Percentiles rank a stretch among this genome's conserved stretches.
Conservation (phyloP, 2,888 invertebrate genomes). For the Cephus runcator region DNA sequence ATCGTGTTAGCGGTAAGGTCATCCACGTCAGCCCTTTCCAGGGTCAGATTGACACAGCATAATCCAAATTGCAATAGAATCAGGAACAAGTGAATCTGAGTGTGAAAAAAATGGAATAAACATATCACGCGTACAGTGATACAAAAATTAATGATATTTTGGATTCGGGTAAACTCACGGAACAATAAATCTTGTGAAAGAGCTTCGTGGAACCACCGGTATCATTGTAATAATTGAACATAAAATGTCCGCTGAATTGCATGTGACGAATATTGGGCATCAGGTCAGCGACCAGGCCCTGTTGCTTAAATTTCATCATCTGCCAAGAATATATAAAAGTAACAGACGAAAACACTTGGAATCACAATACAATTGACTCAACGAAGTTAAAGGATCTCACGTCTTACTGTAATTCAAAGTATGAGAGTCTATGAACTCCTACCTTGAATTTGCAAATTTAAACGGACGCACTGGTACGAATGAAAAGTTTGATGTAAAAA, state of each 20-base stretch:
- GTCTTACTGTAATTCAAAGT: not conserved
- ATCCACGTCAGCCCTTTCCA: slow-evolving; percentile 81
- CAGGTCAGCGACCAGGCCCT: slow-evolving; percentile 84
- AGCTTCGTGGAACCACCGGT: slow-evolving; percentile 53
- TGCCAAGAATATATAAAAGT: slow-evolving; percentile 34
- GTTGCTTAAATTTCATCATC: slow-evolving; percentile 70
- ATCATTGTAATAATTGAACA: slow-evolving; percentile 78
- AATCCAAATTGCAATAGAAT: slow-evolving; percentile 73
- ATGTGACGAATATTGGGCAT: slow-evolving; percentile 85
- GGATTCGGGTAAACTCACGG: slow-evolving; percentile 46
- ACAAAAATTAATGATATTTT: not conserved
- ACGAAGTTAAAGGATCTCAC: not conserved
- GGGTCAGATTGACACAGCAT: slow-evolving; percentile 75
- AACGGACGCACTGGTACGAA: not conserved
- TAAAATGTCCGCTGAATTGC: slow-evolving; percentile 81
- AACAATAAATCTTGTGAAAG: slow-evolving; percentile 61
- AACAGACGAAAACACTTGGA: not conserved
- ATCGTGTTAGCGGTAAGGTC: slow-evolving; percentile 80
- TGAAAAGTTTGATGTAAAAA: not conserved
- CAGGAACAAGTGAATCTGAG: slow-evolving; percentile 70
- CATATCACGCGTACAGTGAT: not conserved
- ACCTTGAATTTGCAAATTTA: not conserved
- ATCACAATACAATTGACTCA: not conserved
- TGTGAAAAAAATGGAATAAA: slow-evolving; percentile 1
- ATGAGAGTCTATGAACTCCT: not conserved